Evolutionary conservation across 1,140 invertebrate genomes (phyloP).

Genomic region (Drosophila virilis): DNA sequence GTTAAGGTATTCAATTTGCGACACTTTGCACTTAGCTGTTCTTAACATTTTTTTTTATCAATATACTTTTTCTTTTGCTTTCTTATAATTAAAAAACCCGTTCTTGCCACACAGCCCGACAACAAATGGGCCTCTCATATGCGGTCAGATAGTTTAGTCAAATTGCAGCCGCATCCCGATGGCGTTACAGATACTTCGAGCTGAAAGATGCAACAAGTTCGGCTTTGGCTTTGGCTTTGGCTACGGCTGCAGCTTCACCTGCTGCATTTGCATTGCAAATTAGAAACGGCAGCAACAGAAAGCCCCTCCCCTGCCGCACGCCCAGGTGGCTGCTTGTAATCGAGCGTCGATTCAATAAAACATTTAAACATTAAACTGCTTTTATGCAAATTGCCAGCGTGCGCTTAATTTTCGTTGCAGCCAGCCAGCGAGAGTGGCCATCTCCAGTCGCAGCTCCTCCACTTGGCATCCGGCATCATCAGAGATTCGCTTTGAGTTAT

Average conservation of each 20-base stretch:
- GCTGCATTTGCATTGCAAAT: constrained; percentile 74
- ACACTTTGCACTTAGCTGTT: not conserved
- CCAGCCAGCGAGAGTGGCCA: not conserved
- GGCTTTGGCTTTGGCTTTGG: not conserved
- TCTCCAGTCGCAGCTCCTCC: not conserved
- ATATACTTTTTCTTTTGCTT: constrained; percentile 13
- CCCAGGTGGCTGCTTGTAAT: constrained; percentile 45
- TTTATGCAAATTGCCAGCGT: constrained; percentile 82
- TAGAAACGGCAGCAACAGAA: constrained; percentile 53
- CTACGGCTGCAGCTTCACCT: constrained; percentile 4
- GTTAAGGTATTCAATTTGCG: not conserved
- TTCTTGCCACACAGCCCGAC: constrained; percentile 30
- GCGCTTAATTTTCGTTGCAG: constrained; percentile 69
- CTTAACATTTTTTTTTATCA: not conserved
- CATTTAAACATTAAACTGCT: constrained; percentile 83
- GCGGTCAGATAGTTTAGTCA: constrained; percentile 54
- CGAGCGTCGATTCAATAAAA: constrained; percentile 78
- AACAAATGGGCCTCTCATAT: constrained; percentile 63
- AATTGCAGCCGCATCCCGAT: constrained; percentile 35
- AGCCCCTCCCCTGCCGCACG: not conserved
- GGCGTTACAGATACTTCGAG: constrained; percentile 46
- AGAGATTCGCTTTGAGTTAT: constrained; percentile 66
- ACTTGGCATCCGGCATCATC: constrained; percentile 29
- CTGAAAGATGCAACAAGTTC: not conserved
- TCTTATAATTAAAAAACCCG: constrained; percentile 79